A percentile compares a stretch with the other conserved stretches of the same genome.
phyloP scores from a whole-genome alignment of 2,797 vertebrate genomes.

The Oryzias dopingdopingensis region DNA sequence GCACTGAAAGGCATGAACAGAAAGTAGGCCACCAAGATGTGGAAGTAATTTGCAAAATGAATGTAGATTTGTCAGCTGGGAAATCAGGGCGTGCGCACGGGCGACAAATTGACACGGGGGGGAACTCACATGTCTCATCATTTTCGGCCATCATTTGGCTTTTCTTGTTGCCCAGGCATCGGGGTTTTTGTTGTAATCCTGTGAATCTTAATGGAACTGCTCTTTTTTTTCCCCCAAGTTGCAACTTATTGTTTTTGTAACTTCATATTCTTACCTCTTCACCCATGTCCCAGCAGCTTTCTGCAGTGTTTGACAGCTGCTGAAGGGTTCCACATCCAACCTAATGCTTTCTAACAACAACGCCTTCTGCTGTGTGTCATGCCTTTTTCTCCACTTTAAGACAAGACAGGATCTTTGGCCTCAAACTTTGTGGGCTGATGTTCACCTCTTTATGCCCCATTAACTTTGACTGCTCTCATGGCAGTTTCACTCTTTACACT shows the following conservation, averaged over 20 bases:
- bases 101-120: slow-evolving; percentile 22
- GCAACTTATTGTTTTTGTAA: slow-evolving; percentile 46
- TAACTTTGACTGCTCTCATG: slow-evolving; percentile 28
- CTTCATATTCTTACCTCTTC: slow-evolving; percentile 34
- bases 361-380: slow-evolving; percentile 35
- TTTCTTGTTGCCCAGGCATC: slow-evolving; percentile 13
- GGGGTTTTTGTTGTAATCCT: slow-evolving; percentile 38
- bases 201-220: slow-evolving; percentile 46
- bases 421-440: slow-evolving; percentile 4
- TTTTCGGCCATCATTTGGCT: slow-evolving; percentile 8
- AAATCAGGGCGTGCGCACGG: slow-evolving; percentile 8
- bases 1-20: slow-evolving; percentile 20
- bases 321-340: slow-evolving; percentile 28
- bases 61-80: slow-evolving; percentile 31
- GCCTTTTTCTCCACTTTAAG: slow-evolving; percentile 15
- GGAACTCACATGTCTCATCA: slow-evolving; percentile 9
- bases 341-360: slow-evolving; percentile 49
- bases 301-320: slow-evolving; percentile 51
- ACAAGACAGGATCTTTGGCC: slow-evolving; percentile 18
- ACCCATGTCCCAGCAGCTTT: slow-evolving; percentile 33
- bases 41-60: slow-evolving; percentile 55
- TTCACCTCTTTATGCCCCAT: slow-evolving; percentile 25
- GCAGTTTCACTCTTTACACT: slow-evolving; percentile 29
- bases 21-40: slow-evolving; percentile 41
- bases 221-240: slow-evolving; percentile 32